Percentiles rank a stretch among this genome's conserved stretches.
Conservation (phyloP, 2,888 invertebrate species). For the Elgonia sp. region DNA sequence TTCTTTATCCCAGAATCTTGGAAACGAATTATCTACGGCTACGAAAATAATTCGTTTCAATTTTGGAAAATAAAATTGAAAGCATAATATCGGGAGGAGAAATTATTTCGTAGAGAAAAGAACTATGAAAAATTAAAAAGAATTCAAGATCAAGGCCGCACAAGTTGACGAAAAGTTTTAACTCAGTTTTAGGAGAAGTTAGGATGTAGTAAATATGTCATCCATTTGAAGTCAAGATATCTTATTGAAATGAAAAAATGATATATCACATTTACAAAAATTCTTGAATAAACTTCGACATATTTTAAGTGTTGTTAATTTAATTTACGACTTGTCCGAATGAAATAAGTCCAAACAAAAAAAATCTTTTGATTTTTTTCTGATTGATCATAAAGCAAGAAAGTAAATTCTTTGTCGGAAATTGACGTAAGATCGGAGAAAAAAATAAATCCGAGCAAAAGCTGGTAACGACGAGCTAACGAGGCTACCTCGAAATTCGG, state of each 20-base stretch:
- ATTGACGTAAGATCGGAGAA: constrained; percentile 57
- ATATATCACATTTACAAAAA: too few relatives aligned
- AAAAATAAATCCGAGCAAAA: constrained; percentile 61
- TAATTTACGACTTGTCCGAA: too few relatives aligned
- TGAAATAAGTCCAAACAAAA: too few relatives aligned
- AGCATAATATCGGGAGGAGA: not conserved
- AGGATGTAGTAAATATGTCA: constrained; percentile 21
- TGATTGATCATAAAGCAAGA: constrained; percentile 12
- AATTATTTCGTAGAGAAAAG: not conserved
- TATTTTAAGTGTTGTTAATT: too few relatives aligned
- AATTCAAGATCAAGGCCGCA: constrained; percentile 33
- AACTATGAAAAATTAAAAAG: constrained; percentile 23
- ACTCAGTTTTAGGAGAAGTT: constrained; percentile 27
- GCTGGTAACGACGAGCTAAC: constrained; percentile 64
- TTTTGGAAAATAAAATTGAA: not conserved
- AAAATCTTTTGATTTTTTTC: not conserved
- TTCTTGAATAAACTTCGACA: too few relatives aligned
- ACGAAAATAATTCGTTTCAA: not conserved
- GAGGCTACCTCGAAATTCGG: constrained; percentile 67
- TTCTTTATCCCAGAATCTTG: constrained; percentile 24
- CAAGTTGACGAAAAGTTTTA: constrained; percentile 30
- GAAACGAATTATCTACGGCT: constrained; percentile 33
- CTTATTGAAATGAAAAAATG: not conserved
- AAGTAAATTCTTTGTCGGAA: constrained; percentile 33
- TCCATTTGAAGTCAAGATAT: not conserved